Evolutionary conservation across 2,888 invertebrate species (phyloP).

Genomic region (Mesorhabditis belari): DNA sequence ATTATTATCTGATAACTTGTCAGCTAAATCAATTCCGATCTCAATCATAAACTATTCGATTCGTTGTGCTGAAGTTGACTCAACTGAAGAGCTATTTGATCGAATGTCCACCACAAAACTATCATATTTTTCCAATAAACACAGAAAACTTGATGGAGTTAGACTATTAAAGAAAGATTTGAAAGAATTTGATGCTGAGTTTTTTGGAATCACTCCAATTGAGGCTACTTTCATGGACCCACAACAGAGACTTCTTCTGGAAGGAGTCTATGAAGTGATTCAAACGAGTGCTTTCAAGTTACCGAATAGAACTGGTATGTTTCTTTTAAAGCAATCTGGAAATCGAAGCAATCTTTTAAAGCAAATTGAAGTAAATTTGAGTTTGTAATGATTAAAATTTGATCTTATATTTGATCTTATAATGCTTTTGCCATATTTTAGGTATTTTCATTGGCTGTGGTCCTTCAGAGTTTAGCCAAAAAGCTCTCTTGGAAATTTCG

Average conservation of each 20-base stretch:
- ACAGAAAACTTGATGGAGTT: conserved; percentile 4
- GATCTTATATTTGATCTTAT: too few species aligned
- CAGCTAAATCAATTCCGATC: too few species aligned
- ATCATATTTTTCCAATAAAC: neutral
- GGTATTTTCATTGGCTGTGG: conserved; percentile 80
- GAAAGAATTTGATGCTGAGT: conserved; percentile 52
- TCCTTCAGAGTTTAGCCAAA: conserved; percentile 36
- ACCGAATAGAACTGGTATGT: conserved; percentile 73
- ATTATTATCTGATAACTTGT: too few species aligned
- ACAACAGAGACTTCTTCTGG: conserved; percentile 71
- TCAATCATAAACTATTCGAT: neutral
- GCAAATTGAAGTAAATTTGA: too few species aligned
- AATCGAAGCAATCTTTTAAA: too few species aligned
- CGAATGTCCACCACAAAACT: conserved; percentile 2
- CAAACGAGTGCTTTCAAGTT: conserved; percentile 60
- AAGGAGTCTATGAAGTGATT: conserved; percentile 6
- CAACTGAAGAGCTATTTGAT: conserved; percentile 8
- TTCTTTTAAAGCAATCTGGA: too few species aligned
- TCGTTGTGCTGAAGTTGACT: neutral
- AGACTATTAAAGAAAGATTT: conserved; percentile 16
- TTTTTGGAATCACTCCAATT: conserved; percentile 52
- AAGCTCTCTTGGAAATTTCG: conserved; percentile 20
- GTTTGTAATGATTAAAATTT: too few species aligned
- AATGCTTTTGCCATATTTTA: neutral
- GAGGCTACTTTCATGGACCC: conserved; percentile 72